These are phyloP conservation scores for Pandion haliaetus DNA, from an alignment of 2,113 vertebrate species.

Conservation along the genomic window DNA sequence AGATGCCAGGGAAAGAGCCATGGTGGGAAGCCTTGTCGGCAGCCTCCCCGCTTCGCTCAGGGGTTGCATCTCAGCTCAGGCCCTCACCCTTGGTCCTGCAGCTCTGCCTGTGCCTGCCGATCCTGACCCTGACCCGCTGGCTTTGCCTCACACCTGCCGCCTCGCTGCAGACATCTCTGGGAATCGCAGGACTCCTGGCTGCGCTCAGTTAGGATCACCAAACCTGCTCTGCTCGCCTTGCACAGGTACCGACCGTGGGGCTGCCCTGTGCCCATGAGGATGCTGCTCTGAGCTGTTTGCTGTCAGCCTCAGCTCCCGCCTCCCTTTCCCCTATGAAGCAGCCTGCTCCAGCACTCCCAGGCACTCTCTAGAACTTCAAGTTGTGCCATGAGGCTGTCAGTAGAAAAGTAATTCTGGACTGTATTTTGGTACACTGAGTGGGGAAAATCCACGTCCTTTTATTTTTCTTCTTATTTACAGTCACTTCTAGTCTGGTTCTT, in stretches of 20 bases:
- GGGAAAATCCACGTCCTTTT: not conserved
- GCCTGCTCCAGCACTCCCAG: not conserved
- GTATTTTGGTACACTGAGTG: not conserved
- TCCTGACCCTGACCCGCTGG: not conserved
- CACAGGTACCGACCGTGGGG: accelerated
- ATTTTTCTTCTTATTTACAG: not conserved
- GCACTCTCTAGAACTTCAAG: not conserved
- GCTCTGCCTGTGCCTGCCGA: not conserved
- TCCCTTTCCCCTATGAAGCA: not conserved
- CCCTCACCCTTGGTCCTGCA: not conserved
- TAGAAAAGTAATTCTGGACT: not conserved
- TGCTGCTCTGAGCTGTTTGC: not conserved
- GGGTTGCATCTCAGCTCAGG: not conserved
- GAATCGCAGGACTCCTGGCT: not conserved
- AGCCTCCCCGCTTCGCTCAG: not conserved
- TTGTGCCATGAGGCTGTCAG: not conserved
- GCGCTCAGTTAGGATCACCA: not conserved
- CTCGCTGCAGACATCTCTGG: not conserved
- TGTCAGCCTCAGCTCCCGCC: not conserved
- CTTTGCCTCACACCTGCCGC: not conserved
- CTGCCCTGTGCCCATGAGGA: not conserved
- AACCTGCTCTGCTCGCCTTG: accelerated
- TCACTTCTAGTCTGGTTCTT: not conserved
- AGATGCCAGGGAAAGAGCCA: not conserved
- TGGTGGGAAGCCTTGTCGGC: accelerated